phyloP scores from a whole-genome alignment of 1,140 invertebrate species.

The Ephestia elutella region DNA sequence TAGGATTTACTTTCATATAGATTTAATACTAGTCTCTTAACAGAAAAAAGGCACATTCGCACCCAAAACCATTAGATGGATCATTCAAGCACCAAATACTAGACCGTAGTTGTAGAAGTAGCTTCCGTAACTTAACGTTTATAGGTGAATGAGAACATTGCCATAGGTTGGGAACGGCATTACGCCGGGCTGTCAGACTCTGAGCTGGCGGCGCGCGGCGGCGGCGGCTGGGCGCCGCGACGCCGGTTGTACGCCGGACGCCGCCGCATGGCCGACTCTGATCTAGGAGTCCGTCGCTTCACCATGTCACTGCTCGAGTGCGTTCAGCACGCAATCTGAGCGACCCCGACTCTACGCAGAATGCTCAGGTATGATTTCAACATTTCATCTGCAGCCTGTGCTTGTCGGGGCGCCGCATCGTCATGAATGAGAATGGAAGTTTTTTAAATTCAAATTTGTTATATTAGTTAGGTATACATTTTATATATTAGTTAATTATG shows the following conservation, averaged over 20 bases:
- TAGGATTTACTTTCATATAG: too few species aligned
- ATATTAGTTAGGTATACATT: too few species aligned
- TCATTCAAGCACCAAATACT: constrained; percentile 6
- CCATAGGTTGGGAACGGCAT: constrained; percentile 82
- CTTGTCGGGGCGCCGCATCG: too few species aligned
- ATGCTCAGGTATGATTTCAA: constrained; percentile 57
- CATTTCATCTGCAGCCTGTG: not conserved
- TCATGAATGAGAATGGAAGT: too few species aligned
- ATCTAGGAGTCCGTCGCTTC: constrained; percentile 92
- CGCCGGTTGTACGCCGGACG: constrained; percentile 79
- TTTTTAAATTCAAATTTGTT: too few species aligned
- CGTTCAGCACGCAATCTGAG: constrained; percentile 94
- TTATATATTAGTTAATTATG: too few species aligned
- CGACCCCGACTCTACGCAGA: constrained; percentile 82
- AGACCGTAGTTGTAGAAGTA: constrained; percentile 3
- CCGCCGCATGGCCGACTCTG: constrained; percentile 86
- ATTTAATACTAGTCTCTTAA: not conserved
- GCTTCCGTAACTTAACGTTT: not conserved
- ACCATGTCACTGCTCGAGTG: constrained; percentile 91
- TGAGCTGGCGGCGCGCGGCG: constrained; percentile 79
- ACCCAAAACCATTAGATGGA: not conserved
- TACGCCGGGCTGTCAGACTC: constrained; percentile 88
- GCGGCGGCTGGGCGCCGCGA: constrained; percentile 43
- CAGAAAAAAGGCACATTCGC: not conserved
- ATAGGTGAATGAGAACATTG: constrained; percentile 11